Evolutionary conservation across 1,140 invertebrate genomes (phyloP).

Genomic region (Tetranychus urticae): DNA sequence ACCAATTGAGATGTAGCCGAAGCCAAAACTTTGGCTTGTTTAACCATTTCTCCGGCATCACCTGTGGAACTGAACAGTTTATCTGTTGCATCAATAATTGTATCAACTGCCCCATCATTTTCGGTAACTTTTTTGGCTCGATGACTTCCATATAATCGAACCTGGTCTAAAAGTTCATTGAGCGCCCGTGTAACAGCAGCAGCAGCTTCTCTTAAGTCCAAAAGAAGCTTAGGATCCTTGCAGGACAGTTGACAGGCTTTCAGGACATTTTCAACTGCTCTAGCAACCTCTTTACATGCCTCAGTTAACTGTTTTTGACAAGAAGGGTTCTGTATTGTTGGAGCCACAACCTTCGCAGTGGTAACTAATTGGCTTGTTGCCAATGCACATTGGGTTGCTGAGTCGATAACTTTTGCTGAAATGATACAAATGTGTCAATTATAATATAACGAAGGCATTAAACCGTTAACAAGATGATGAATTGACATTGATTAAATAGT

Average conservation of each 20-base stretch:
- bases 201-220: conserved; percentile 58
- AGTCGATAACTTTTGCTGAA: conserved; percentile 64
- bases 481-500: too few species aligned
- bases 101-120: conserved; percentile 45
- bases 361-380: conserved; percentile 92
- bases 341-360: conserved; percentile 62
- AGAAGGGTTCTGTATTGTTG: conserved; percentile 55
- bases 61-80: conserved; percentile 56
- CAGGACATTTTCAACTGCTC: conserved; percentile 72
- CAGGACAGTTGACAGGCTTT: conserved; percentile 34
- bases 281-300: conserved; percentile 73
- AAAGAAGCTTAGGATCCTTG: conserved; percentile 28
- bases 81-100: conserved; percentile 70
- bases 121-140: conserved; percentile 20
- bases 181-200: conserved; percentile 66
- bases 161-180: conserved; percentile 70
- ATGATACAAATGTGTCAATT: conserved; percentile 15
- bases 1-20: conserved; percentile 20
- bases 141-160: conserved; percentile 25
- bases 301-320: conserved; percentile 82
- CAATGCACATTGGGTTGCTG: conserved; percentile 84
- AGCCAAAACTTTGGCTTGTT: conserved; percentile 64
- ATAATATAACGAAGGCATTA: too few species aligned
- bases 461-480: too few species aligned
- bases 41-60: conserved; percentile 72